Conservation (phyloP, 2,888 invertebrate species). For the Meta bourneti region DNA sequence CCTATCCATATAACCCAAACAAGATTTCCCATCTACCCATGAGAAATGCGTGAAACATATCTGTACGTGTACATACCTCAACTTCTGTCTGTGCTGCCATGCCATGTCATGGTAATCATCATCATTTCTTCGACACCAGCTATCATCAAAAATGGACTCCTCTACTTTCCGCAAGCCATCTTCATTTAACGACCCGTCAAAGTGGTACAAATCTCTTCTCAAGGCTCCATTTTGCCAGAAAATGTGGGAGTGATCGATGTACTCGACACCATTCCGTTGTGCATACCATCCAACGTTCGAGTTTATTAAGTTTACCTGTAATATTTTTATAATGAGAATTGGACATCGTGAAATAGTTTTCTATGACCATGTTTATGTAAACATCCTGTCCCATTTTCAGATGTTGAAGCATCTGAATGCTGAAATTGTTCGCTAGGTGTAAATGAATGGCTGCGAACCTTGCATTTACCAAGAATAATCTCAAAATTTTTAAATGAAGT, state of each 20-base stretch:
- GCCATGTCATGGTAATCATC: slow-evolving; percentile 59
- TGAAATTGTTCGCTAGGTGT: too few species aligned
- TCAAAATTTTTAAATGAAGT: too few species aligned
- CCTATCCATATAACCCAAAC: too few species aligned
- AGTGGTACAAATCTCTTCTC: slow-evolving; percentile 63
- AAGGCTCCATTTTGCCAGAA: slow-evolving; percentile 74
- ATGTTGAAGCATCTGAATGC: too few species aligned
- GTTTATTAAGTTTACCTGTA: slow-evolving; percentile 68
- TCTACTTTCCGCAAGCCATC: slow-evolving; percentile 66
- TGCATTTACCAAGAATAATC: too few species aligned
- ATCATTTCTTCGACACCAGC: slow-evolving; percentile 60
- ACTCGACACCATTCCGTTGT: slow-evolving; percentile 67
- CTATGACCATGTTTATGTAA: too few species aligned
- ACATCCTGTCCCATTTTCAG: too few species aligned
- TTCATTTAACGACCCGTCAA: slow-evolving; percentile 75
- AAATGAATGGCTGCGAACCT: too few species aligned
- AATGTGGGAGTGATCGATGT: slow-evolving; percentile 71
- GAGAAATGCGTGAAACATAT: too few species aligned
- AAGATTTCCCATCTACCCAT: too few species aligned
- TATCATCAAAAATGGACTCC: slow-evolving; percentile 67
- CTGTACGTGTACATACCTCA: not conserved
- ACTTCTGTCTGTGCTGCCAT: slow-evolving; percentile 62
- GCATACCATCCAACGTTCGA: slow-evolving; percentile 73
- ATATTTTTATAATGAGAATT: not conserved
- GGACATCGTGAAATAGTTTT: not conserved